phyloP scores from a whole-genome alignment of 2,888 invertebrate species.

The Andrena minutula region DNA sequence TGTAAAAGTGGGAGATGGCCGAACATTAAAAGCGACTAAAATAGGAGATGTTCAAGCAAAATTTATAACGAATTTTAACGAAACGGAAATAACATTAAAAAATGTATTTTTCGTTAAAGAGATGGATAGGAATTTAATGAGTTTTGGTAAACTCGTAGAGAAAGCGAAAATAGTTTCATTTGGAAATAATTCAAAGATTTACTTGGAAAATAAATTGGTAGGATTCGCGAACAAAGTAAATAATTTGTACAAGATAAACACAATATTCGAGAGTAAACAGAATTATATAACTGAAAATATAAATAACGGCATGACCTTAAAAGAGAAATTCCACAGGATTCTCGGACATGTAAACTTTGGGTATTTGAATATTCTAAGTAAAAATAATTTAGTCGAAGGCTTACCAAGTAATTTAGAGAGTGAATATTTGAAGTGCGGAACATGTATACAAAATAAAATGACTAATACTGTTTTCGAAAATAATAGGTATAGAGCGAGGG shows the following conservation, averaged over 20 bases:
- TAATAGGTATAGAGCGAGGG: slow-evolving; percentile 30
- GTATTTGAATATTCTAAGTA: slow-evolving; percentile 49
- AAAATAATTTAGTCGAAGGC: slow-evolving; percentile 37
- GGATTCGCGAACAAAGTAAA: too few species aligned
- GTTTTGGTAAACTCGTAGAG: slow-evolving; percentile 30
- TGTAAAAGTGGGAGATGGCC: slow-evolving; percentile 39
- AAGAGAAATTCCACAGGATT: too few species aligned
- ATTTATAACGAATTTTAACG: neutral
- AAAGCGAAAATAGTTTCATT: slow-evolving; percentile 29
- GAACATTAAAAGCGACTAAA: slow-evolving; percentile 36
- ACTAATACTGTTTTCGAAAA: slow-evolving; percentile 62
- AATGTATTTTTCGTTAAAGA: slow-evolving; percentile 47
- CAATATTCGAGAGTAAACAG: too few species aligned
- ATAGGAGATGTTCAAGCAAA: slow-evolving; percentile 18
- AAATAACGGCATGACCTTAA: slow-evolving; percentile 32
- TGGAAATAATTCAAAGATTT: too few species aligned
- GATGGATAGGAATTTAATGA: slow-evolving; percentile 44
- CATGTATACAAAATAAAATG: slow-evolving; percentile 53
- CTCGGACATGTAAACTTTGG: slow-evolving; percentile 65
- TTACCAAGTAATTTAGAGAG: slow-evolving; percentile 40
- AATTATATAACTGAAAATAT: too few species aligned
- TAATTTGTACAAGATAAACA: too few species aligned
- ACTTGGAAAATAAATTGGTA: too few species aligned
- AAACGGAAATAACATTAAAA: neutral
- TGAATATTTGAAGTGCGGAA: slow-evolving; percentile 44